Conservation (phyloP, 2,888 invertebrate genomes). For the Ganaspis brasiliensis region DNA sequence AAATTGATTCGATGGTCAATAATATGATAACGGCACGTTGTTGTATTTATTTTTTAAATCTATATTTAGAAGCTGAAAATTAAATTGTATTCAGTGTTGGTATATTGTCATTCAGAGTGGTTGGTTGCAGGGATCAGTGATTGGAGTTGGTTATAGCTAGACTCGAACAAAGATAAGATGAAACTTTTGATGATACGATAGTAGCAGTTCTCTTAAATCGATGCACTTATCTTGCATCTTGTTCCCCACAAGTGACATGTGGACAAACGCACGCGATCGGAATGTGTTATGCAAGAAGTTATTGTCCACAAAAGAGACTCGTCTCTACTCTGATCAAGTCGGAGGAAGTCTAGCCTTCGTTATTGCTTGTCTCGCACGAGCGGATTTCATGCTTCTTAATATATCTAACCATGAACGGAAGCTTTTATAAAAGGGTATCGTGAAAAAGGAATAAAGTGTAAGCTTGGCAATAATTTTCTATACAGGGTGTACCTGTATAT, state of each 20-base stretch:
- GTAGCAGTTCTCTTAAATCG: slow-evolving; percentile 12
- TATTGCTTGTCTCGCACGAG: slow-evolving; percentile 1
- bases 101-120: neutral
- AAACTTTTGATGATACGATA: slow-evolving; percentile 6
- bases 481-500: no score
- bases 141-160: slow-evolving; percentile 20
- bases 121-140: neutral
- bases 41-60: neutral
- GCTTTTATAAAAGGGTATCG: neutral
- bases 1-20: no score
- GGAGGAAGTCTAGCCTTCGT: slow-evolving; percentile 31
- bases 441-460: neutral
- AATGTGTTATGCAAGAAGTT: slow-evolving; percentile 33
- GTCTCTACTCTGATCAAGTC: neutral
- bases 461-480: no score
- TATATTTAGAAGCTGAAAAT: neutral
- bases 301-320: slow-evolving; percentile 9
- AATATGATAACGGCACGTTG: no score
- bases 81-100: neutral
- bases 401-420: neutral
- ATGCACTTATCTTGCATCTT: slow-evolving; percentile 33
- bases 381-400: slow-evolving; percentile 15
- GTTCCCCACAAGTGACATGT: slow-evolving; percentile 21
- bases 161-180: slow-evolving; percentile 35
- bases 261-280: slow-evolving; percentile 11